These are phyloP conservation scores for Nebria salina DNA, from an alignment of 2,888 invertebrate genomes.

Conservation along the genomic window DNA sequence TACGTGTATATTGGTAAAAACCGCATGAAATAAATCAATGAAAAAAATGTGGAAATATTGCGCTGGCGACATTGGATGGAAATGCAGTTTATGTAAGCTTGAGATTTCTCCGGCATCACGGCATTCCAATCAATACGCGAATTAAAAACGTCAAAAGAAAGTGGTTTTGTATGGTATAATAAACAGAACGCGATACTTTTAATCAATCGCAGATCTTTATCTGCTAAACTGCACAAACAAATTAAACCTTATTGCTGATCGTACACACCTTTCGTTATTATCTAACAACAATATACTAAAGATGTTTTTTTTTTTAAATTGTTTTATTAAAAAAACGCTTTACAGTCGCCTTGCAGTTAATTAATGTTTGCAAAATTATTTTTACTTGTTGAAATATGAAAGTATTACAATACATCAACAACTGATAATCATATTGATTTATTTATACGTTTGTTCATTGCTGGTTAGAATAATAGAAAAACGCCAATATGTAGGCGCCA, in stretches of 20 bases:
- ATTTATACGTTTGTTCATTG: neutral
- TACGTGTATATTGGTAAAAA: neutral
- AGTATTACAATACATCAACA: neutral
- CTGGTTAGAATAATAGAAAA: neutral
- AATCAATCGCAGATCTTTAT: neutral
- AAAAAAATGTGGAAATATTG: neutral
- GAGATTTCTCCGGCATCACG: conserved; percentile 6
- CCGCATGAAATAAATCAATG: neutral
- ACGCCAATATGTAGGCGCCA: neutral
- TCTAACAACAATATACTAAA: too few species aligned
- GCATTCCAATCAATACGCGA: conserved; percentile 10
- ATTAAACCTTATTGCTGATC: neutral
- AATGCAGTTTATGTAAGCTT: conserved; percentile 10
- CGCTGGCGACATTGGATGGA: neutral
- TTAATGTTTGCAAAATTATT: neutral
- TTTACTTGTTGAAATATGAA: neutral
- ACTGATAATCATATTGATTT: neutral
- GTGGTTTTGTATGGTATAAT: conserved; percentile 4
- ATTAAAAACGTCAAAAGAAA: conserved; percentile 26
- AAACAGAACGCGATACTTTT: neutral
- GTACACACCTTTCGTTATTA: too few species aligned
- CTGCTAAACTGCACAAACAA: neutral
- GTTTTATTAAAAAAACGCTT: too few species aligned
- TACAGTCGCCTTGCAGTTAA: too few species aligned
- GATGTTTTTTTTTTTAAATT: too few species aligned